Percentiles rank a stretch among this genome's conserved stretches.
These are phyloP conservation scores for Leptothorax acervorum DNA, from an alignment of 2,888 invertebrate species.

Conservation along the genomic window DNA sequence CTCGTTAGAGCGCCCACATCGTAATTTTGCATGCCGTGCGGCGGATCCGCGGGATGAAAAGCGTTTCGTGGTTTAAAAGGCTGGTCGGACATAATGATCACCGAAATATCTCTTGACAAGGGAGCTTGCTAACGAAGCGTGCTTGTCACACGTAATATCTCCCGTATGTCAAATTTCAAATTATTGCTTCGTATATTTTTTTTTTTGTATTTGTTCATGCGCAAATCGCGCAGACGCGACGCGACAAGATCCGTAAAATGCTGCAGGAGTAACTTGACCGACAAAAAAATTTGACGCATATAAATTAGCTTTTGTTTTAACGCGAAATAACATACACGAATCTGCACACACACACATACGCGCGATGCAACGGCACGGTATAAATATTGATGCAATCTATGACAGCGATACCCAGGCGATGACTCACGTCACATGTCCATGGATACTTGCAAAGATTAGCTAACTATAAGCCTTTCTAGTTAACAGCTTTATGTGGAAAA, in stretches of 20 bases:
- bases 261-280: conserved; percentile 6
- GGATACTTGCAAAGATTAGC: conserved; percentile 30
- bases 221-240: background rate
- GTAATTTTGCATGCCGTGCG: conserved; percentile 72
- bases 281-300: conserved; percentile 37
- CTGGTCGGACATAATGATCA: conserved; percentile 1
- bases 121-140: conserved; percentile 1
- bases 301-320: conserved; percentile 52
- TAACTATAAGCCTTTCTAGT: conserved; percentile 37
- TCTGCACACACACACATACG: background rate
- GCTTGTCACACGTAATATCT: conserved; percentile 14
- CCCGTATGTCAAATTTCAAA: conserved; percentile 8
- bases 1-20: conserved; percentile 73
- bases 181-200: background rate
- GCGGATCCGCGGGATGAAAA: conserved; percentile 77
- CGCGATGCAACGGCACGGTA: conserved; percentile 21
- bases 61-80: conserved; percentile 18
- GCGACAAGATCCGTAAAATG: background rate
- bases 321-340: conserved; percentile 22
- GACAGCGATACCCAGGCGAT: conserved; percentile 41
- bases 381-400: conserved; percentile 53
- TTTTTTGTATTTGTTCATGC: background rate
- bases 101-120: conserved; percentile 6
- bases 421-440: conserved; percentile 31
- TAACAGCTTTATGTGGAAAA: conserved; percentile 45